Base-by-base conservation (phyloP, 2,797 vertebrate species). In the Salarias fasciatus region DNA sequence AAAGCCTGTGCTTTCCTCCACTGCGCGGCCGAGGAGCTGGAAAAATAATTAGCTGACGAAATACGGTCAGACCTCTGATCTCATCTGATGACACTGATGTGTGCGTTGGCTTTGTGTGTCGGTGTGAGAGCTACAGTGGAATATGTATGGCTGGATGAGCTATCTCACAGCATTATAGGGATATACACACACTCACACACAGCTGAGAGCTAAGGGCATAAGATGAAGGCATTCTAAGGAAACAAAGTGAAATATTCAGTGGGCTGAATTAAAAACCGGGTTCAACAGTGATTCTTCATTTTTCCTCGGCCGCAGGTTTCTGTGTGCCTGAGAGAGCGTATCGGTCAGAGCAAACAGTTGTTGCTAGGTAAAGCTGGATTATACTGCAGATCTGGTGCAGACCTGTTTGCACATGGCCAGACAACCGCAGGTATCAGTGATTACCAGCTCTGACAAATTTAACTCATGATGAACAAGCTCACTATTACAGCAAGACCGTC, bases 291-390 rank as follows among this genome's bases (percentile, higher is more conserved):
- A 28, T 11, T 57, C 1, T 18, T 62, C 14, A 54, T 62, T 15
- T 52, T 45, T 77, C 40, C 10, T 62, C 5, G 15, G 30, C 13
- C 58, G 55, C 44, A 61, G 52, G 49, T 72, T 42, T 65, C 54
- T 59, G 64, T 49, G 12, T 8, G 40, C 36, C 15, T 47, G 43
- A 68, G 45, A 69, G 63, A 46, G 50, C 41, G 33, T 60, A 18
- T 48, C 29, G 24, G 41, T 68, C 57, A 86, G 65, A 79, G 88
- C 80, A 92, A 91, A 92, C 86, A 92, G 45, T 42, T 72, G 92
- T 92, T 93, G 91, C 90, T 90, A 91, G 87, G 92, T 86, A 89
- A 85, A 72, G 11, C 57, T 74, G 72, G 76, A 88, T 82, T 84
- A 82, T 69, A 62, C 38, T 44, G 70, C 75, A 52, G 67, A 72